phyloP scores from a whole-genome alignment of 2,797 vertebrate genomes.

The Allobates femoralis region DNA sequence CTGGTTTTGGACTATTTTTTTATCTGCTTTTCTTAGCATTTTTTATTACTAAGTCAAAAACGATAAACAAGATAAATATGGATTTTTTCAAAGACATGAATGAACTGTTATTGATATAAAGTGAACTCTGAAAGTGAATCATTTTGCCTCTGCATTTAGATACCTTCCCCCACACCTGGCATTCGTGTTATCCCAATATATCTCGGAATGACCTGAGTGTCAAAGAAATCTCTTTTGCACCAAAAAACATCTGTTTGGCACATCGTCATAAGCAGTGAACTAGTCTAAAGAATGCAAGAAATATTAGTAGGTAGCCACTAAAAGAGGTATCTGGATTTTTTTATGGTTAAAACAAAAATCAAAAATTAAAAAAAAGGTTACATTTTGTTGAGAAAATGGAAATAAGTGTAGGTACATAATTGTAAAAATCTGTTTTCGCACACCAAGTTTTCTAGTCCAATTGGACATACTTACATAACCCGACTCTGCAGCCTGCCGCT shows the following conservation, averaged over 20 bases:
- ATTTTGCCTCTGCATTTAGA: background rate
- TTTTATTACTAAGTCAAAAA: background rate
- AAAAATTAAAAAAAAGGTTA: too few species aligned
- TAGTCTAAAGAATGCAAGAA: background rate
- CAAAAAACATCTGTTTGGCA: conserved; percentile 13
- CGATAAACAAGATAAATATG: background rate
- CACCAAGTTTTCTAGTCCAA: too few species aligned
- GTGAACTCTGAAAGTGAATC: background rate
- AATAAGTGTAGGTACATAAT: too few species aligned
- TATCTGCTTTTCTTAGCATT: too few species aligned
- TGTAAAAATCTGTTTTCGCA: too few species aligned
- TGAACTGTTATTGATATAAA: background rate
- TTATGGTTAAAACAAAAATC: too few species aligned
- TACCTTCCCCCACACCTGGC: background rate
- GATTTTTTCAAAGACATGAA: background rate
- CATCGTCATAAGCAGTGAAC: background rate
- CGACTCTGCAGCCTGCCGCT: too few species aligned
- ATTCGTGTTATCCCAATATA: background rate
- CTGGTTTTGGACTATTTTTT: too few species aligned
- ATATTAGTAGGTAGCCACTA: background rate
- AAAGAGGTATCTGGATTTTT: background rate
- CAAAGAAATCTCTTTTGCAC: background rate
- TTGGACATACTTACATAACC: too few species aligned
- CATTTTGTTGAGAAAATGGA: too few species aligned
- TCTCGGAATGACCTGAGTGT: background rate